A percentile compares a stretch with the other conserved stretches of the same genome.
Conservation (phyloP, 2,888 invertebrate species). For the Argyresthia albistria region DNA sequence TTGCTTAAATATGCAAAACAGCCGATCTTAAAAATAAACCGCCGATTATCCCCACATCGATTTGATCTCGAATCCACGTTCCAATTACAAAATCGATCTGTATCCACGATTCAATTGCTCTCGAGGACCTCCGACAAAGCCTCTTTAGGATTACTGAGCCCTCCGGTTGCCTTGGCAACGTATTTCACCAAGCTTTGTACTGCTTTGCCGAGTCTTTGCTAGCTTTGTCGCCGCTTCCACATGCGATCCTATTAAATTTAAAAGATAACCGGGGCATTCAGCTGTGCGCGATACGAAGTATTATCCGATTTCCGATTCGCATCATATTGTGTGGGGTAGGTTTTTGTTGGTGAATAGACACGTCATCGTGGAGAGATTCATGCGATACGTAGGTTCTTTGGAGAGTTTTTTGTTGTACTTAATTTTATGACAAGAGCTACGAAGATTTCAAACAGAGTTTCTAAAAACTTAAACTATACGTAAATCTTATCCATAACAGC, state of each 20-base stretch:
- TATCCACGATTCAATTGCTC: constrained; percentile 34
- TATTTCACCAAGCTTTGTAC: constrained; percentile 45
- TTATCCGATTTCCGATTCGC: constrained; percentile 1
- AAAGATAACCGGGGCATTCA: constrained; percentile 18
- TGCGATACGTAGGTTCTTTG: no score
- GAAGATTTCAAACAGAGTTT: no score
- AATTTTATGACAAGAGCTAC: no score
- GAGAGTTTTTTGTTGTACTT: no score
- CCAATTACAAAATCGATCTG: constrained; percentile 11
- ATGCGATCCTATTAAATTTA: constrained; percentile 59
- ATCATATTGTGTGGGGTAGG: not conserved
- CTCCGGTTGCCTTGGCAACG: constrained; percentile 51
- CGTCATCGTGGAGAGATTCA: no score
- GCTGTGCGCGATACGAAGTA: not conserved
- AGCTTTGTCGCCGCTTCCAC: constrained; percentile 42
- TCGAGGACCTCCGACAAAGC: constrained; percentile 55
- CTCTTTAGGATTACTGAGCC: constrained; percentile 63
- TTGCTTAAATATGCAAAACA: no score
- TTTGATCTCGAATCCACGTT: constrained; percentile 1
- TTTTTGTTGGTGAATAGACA: no score
- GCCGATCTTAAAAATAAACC: not conserved
- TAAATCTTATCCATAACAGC: no score
- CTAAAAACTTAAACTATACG: no score
- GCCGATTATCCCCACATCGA: not conserved
- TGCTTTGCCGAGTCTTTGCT: constrained; percentile 18